These are phyloP conservation scores for Glossophaga mutica DNA, from an alignment of 2,797 vertebrate genomes.

Conservation along the genomic window DNA sequence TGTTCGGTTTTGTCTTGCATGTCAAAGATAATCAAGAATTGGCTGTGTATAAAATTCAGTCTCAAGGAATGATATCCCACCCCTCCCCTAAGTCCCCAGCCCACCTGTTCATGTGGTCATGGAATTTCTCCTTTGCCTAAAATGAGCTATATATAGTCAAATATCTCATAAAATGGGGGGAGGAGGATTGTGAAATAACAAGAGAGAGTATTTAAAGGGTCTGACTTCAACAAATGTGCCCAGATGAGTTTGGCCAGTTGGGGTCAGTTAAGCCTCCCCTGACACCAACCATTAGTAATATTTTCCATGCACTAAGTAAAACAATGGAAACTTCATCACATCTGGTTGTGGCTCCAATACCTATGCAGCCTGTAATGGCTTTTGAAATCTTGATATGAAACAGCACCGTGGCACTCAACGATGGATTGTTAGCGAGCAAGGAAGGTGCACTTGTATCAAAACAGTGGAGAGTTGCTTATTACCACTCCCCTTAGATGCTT, in stretches of 20 bases:
- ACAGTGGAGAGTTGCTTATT: conserved; percentile 15
- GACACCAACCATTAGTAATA: conserved; percentile 74
- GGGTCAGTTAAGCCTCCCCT: conserved; percentile 78
- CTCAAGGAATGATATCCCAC: conserved; percentile 45
- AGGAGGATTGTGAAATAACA: conserved; percentile 81
- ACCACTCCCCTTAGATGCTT: conserved; percentile 20
- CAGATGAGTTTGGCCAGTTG: conserved; percentile 77
- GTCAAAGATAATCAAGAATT: conserved; percentile 9
- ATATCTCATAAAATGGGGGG: conserved; percentile 71
- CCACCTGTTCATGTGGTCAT: conserved; percentile 83
- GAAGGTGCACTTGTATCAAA: conserved; percentile 50
- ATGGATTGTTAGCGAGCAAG: conserved; percentile 50
- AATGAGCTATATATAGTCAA: conserved; percentile 77
- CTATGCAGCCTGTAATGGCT: conserved; percentile 77
- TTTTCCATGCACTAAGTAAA: conserved; percentile 82
- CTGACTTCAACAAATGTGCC: conserved; percentile 78
- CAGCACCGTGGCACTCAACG: conserved; percentile 64
- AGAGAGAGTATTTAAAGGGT: conserved; percentile 78
- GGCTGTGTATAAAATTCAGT: conserved; percentile 47
- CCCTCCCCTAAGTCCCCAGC: conserved; percentile 30
- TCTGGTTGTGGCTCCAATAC: conserved; percentile 77
- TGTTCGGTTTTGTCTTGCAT: background rate
- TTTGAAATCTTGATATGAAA: conserved; percentile 78
- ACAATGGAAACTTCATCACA: conserved; percentile 76
- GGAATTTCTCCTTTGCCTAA: conserved; percentile 80